Percentiles rank a stretch among this genome's conserved stretches.
Conservation (phyloP, 2,113 vertebrate genomes). For the Onychostoma macrolepis region DNA sequence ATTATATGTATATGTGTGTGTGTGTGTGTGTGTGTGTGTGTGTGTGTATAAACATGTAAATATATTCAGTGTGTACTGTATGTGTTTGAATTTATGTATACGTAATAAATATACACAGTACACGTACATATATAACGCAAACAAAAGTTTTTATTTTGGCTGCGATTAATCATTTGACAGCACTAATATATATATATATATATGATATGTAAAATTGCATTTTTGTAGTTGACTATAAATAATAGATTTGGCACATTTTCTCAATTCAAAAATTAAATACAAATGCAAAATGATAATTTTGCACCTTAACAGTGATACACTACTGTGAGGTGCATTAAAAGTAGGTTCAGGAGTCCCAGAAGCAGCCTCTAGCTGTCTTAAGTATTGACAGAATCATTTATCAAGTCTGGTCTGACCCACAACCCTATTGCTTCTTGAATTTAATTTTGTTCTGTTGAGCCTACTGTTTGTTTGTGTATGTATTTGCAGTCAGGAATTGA, state of each 20-base stretch:
- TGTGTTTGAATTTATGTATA: too few species aligned
- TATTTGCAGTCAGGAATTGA: not conserved
- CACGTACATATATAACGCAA: too few species aligned
- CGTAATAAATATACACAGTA: too few species aligned
- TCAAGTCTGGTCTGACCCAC: conserved; percentile 56
- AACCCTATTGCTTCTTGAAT: conserved; percentile 40
- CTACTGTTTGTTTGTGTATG: conserved; percentile 18
- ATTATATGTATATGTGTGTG: too few species aligned
- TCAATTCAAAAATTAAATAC: too few species aligned
- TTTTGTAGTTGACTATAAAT: not conserved
- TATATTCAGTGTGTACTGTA: too few species aligned
- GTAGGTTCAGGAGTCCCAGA: conserved; percentile 66
- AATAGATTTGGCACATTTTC: not conserved
- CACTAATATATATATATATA: too few species aligned
- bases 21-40: too few species aligned
- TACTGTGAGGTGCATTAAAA: conserved; percentile 58
- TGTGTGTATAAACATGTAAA: too few species aligned
- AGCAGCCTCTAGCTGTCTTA: conserved; percentile 69
- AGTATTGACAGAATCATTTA: conserved; percentile 69
- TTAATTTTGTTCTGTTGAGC: conserved; percentile 17
- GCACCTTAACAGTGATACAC: not conserved
- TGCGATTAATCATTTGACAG: too few species aligned
- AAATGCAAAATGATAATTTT: not conserved
- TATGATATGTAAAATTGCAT: too few species aligned
- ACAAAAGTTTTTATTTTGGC: too few species aligned